Evolutionary conservation across 2,797 vertebrate species (phyloP).

Genomic region (Hippopotamyrus pictus): DNA sequence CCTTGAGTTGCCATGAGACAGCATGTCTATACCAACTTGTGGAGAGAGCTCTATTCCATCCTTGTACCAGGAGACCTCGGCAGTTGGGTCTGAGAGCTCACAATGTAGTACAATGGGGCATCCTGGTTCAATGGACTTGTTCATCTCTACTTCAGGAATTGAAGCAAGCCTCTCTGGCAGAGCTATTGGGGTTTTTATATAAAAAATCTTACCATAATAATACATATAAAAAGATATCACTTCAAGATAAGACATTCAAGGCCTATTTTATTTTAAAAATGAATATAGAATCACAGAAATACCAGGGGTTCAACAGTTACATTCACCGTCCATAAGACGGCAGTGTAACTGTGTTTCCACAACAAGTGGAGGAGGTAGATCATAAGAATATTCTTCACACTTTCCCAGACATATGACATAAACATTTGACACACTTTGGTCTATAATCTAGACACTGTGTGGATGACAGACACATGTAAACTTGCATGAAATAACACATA

Average conservation of each 20-base stretch:
- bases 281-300: background rate
- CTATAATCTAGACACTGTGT: slow-evolving; percentile 23
- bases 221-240: slow-evolving; percentile 13
- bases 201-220: slow-evolving; percentile 6
- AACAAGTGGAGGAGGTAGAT: background rate
- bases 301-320: background rate
- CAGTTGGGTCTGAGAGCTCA: slow-evolving; percentile 67
- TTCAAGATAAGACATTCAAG: slow-evolving; percentile 21
- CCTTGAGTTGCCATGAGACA: slow-evolving; percentile 63
- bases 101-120: slow-evolving; percentile 69
- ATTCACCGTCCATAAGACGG: background rate
- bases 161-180: slow-evolving; percentile 56
- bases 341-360: background rate
- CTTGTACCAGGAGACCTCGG: slow-evolving; percentile 73
- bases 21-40: slow-evolving; percentile 61
- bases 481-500: background rate
- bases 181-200: slow-evolving; percentile 17
- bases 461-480: background rate
- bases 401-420: background rate
- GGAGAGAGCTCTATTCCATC: slow-evolving; percentile 63
- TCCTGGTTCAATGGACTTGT: slow-evolving; percentile 56
- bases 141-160: slow-evolving; percentile 53
- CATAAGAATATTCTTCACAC: background rate
- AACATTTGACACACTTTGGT: slow-evolving; percentile 25
- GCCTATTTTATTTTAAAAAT: slow-evolving; percentile 12